A percentile compares a stretch with the other conserved stretches of the same genome.
Evolutionary conservation across 2,888 invertebrate species (phyloP).

Genomic region (Phyto melanocephala): DNA sequence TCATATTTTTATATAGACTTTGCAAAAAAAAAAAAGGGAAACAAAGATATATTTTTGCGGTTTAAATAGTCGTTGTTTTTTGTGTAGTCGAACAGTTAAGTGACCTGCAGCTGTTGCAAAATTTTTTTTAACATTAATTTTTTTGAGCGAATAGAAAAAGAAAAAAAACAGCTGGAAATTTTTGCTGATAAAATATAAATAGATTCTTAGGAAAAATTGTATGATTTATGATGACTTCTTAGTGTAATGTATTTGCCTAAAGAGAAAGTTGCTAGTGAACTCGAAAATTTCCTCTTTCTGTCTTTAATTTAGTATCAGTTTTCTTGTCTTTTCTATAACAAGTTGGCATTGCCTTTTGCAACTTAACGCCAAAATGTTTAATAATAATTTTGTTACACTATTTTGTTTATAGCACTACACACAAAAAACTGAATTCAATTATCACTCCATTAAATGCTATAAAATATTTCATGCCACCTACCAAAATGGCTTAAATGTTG

Average conservation of each 20-base stretch:
- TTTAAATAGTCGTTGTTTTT: conserved; percentile 1
- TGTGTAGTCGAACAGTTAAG: neutral
- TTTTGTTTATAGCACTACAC: conserved; percentile 4
- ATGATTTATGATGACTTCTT: conserved; percentile 56
- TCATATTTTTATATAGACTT: conserved; percentile 71
- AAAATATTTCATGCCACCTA: conserved; percentile 52
- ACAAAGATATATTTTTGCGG: conserved; percentile 43
- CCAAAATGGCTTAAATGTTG: conserved; percentile 46
- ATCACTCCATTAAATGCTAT: conserved; percentile 58
- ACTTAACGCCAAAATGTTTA: conserved; percentile 22
- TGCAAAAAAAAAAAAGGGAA: too few species aligned
- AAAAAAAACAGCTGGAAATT: conserved; percentile 54
- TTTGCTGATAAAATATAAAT: conserved; percentile 8
- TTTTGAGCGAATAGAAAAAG: neutral
- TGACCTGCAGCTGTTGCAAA: conserved; percentile 64
- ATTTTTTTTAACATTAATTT: neutral
- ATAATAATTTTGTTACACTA: conserved; percentile 38
- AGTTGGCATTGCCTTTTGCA: neutral
- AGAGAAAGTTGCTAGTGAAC: neutral
- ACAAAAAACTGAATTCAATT: conserved; percentile 45
- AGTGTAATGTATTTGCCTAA: neutral
- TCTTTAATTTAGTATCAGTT: neutral
- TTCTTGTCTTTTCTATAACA: neutral
- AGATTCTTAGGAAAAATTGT: conserved; percentile 9
- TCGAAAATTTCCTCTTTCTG: neutral